Conservation (phyloP, 30 jellyfish, hydroid and myxozoan genomes). For the Hydractinia echinata region DNA sequence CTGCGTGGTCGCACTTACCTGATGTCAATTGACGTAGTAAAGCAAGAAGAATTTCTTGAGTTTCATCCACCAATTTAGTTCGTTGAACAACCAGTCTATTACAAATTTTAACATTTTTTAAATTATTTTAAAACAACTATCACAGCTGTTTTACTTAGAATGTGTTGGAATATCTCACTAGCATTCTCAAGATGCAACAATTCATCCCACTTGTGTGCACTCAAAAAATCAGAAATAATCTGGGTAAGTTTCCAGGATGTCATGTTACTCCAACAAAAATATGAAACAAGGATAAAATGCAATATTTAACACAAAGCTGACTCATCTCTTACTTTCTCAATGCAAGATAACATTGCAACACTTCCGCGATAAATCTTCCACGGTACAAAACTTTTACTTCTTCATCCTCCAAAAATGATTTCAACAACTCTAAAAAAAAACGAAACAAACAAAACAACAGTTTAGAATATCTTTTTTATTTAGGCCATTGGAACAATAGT, state of each 20-base stretch:
- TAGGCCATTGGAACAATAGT: neutral
- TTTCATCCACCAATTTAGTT: conserved; percentile 78
- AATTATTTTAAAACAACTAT: neutral
- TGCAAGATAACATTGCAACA: conserved; percentile 71
- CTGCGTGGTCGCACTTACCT: conserved; percentile 26
- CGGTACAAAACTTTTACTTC: conserved; percentile 47
- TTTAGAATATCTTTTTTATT: no score
- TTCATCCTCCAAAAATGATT: conserved; percentile 79
- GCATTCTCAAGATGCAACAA: no score
- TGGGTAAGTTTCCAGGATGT: no score
- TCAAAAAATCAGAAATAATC: no score
- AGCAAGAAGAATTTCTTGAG: conserved; percentile 72
- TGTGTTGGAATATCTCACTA: neutral
- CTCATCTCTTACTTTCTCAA: conserved; percentile 55
- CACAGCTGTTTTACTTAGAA: neutral
- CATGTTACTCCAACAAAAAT: no score
- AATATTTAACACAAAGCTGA: no score
- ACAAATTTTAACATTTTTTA: neutral
- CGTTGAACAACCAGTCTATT: conserved; percentile 83
- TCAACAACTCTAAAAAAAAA: conserved; percentile 45
- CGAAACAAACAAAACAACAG: neutral
- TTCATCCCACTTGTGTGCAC: no score
- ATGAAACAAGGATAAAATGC: no score
- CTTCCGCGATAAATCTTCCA: conserved; percentile 56
- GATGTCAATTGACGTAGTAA: conserved; percentile 69